Base-by-base conservation (phyloP, 2,113 vertebrate species). In the Poeciliopsis occidentalis region DNA sequence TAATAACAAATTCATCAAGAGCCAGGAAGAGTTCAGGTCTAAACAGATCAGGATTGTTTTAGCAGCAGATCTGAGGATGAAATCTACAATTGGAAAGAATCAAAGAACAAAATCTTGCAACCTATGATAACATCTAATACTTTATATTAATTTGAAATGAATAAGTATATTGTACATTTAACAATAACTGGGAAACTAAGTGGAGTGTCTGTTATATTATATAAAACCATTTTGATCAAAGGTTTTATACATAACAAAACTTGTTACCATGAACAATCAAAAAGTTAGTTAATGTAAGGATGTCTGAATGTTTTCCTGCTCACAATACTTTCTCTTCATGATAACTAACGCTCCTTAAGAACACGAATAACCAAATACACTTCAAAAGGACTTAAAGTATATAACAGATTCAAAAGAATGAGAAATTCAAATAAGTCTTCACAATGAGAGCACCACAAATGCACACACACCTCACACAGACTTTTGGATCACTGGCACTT, bases 401-500 rank as follows among this genome's bases (percentile, higher is more conserved):
- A n/a, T 10, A 57, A 57, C 24, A 57, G 51, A 57, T 24, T 54
- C 17, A 57, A 5, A 57, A 57, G 24, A 24, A 8, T 2, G 19
- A 6, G 22, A 68, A 37, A 54, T 26, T 65, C 2, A 12, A 34
- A 26, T 10, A 57, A 29, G 54, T 75, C 31, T 29, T 79, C 61
- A 41, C 27, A 78, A 66, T 76, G 26, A 62, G 26, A 64, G 29
- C 63, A 22, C 60, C 19, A 73, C 60, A 69, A 32, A 61, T 12
- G 11, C 64, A 31, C 64, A 68, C 54, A 57, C 29, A 37, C 63
- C 34, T 13, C 29, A 32, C 63, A 60, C 34, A 76, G 44, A 30
- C 41, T 39, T 75, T 30, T 79, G 83, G 78, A 87, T 87, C 90
- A 88, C 86, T 79, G 83, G 70, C 64, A 82, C 83, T 85, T 90